These are phyloP conservation scores for Antechinus flavipes DNA, from an alignment of 2,113 vertebrate species.

Conservation along the genomic window DNA sequence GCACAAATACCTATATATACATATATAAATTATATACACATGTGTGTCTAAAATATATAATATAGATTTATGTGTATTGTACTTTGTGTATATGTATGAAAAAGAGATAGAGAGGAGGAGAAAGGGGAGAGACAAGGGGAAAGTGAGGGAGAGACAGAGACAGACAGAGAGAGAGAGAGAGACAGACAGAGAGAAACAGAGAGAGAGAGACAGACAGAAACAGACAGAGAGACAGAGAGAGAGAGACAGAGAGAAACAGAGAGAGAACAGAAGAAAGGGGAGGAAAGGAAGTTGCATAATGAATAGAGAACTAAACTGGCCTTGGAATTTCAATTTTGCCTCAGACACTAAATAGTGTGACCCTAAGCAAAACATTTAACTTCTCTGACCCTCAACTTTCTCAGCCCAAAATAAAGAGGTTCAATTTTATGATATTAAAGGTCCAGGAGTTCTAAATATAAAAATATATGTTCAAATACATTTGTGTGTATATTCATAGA, in stretches of 20 bases:
- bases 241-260: not conserved
- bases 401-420: not conserved
- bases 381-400: not conserved
- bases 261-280: not conserved
- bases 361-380: not conserved
- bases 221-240: not conserved
- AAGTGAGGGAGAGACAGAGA: too few relatives aligned
- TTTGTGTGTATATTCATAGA: not conserved
- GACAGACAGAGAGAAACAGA: too few relatives aligned
- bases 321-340: not conserved
- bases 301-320: not conserved
- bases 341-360: not conserved
- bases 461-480: not conserved
- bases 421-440: not conserved
- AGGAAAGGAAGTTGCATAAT: not conserved
- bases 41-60: not conserved
- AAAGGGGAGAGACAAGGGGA: not conserved
- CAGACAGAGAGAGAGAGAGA: too few relatives aligned
- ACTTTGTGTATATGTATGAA: not conserved
- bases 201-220: too few relatives aligned
- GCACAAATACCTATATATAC: too few relatives aligned
- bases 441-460: not conserved
- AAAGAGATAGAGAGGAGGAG: too few relatives aligned
- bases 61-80: not conserved
- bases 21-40: not conserved